A percentile compares a stretch with the other conserved stretches of the same genome.
phyloP scores from a whole-genome alignment of 2,888 invertebrate genomes.

The Therioaphis trifolii region DNA sequence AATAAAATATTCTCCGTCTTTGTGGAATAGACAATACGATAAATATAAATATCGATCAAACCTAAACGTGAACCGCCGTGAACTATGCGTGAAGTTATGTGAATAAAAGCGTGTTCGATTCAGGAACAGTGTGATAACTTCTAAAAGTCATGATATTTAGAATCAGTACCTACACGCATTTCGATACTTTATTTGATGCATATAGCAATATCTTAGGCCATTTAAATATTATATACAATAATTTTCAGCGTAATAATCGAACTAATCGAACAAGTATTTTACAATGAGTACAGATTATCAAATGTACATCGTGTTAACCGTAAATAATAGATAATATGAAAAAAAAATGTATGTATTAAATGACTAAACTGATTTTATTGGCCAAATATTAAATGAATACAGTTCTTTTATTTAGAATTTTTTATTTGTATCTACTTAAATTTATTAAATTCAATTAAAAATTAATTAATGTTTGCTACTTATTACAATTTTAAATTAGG shows the following conservation, averaged over 20 bases:
- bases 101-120: conserved; percentile 22
- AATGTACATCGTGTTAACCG: too few relatives aligned
- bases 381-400: too few relatives aligned
- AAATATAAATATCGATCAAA: conserved; percentile 51
- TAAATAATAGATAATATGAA: too few relatives aligned
- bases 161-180: conserved; percentile 40
- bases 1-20: neutral
- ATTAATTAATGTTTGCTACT: too few relatives aligned
- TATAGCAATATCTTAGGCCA: neutral
- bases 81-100: neutral
- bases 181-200: neutral
- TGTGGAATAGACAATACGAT: neutral
- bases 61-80: neutral
- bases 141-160: conserved; percentile 36
- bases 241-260: neutral
- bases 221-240: neutral
- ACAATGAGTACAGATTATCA: neutral
- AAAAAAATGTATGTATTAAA: too few relatives aligned
- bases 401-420: too few relatives aligned
- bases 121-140: conserved; percentile 9
- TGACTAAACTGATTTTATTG: too few relatives aligned
- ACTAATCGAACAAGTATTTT: neutral
- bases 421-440: too few relatives aligned
- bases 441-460: too few relatives aligned
- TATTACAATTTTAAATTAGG: too few relatives aligned